Percentiles rank a stretch among this genome's conserved stretches.
These are phyloP conservation scores for Ruditapes philippinarum DNA, from an alignment of 1,140 invertebrate species.

Conservation along the genomic window DNA sequence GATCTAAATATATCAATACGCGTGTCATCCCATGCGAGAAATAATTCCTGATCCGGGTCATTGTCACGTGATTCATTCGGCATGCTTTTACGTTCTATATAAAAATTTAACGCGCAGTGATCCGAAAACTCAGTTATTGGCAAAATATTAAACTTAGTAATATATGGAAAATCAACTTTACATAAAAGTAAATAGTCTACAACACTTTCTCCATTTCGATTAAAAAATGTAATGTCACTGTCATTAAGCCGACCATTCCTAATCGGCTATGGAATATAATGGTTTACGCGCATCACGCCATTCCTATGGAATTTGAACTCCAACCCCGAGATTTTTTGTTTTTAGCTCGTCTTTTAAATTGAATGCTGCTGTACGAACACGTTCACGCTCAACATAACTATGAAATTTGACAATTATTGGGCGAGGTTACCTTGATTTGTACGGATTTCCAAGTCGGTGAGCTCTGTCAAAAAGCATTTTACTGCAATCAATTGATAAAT, in stretches of 20 bases:
- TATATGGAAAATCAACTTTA: too few relatives aligned
- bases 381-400: neutral
- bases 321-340: neutral
- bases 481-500: neutral
- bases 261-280: neutral
- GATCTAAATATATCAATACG: too few relatives aligned
- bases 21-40: too few relatives aligned
- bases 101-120: too few relatives aligned
- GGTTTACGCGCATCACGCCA: neutral
- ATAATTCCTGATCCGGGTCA: too few relatives aligned
- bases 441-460: neutral
- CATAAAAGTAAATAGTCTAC: too few relatives aligned
- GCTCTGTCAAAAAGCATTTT: neutral
- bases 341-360: neutral
- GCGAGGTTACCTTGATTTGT: neutral
- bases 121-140: too few relatives aligned
- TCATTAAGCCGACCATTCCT: neutral
- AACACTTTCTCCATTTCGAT: too few relatives aligned
- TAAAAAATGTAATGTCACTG: neutral
- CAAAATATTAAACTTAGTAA: too few relatives aligned
- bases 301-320: neutral
- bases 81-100: too few relatives aligned
- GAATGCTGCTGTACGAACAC: neutral
- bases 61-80: too few relatives aligned
- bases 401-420: constrained; percentile 31